phyloP scores from a whole-genome alignment of 2,888 invertebrate species.

The Desoria tigrina region DNA sequence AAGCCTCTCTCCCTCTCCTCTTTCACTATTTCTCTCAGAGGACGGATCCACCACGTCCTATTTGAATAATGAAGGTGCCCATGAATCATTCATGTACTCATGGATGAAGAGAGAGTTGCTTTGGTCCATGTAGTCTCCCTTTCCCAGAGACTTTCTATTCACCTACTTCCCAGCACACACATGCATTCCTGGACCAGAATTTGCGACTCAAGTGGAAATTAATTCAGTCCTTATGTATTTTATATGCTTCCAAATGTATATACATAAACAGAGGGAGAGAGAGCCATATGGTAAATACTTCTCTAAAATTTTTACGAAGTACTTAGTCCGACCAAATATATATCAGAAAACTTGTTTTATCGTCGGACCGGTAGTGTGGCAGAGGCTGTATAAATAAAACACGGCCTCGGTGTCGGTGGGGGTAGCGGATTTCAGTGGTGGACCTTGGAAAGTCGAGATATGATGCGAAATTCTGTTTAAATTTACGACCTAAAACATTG shows the following conservation, averaged over 20 bases:
- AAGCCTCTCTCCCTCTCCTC: too few relatives aligned
- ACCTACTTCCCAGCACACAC: conserved; percentile 2
- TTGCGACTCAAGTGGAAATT: conserved; percentile 15
- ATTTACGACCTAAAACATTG: too few relatives aligned
- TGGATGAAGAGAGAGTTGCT: not conserved
- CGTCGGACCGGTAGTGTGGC: too few relatives aligned
- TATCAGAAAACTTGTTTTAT: too few relatives aligned
- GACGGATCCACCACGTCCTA: conserved; percentile 15
- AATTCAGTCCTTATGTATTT: conserved; percentile 11
- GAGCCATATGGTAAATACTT: conserved; percentile 9
- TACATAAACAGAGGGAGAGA: not conserved
- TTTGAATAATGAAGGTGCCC: conserved; percentile 40
- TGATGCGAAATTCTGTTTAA: not conserved
- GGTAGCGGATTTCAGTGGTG: too few relatives aligned
- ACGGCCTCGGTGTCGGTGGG: too few relatives aligned
- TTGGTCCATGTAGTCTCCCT: not conserved
- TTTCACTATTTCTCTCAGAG: too few relatives aligned
- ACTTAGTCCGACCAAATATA: too few relatives aligned
- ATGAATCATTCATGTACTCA: conserved; percentile 40
- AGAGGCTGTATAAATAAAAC: too few relatives aligned
- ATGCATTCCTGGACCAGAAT: not conserved
- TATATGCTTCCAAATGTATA: not conserved
- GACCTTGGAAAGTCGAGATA: not conserved
- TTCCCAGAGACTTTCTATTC: not conserved
- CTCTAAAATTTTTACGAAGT: conserved; percentile 15